Base-by-base conservation (phyloP, 2,797 vertebrate genomes). In the Calcarius lapponicus region DNA sequence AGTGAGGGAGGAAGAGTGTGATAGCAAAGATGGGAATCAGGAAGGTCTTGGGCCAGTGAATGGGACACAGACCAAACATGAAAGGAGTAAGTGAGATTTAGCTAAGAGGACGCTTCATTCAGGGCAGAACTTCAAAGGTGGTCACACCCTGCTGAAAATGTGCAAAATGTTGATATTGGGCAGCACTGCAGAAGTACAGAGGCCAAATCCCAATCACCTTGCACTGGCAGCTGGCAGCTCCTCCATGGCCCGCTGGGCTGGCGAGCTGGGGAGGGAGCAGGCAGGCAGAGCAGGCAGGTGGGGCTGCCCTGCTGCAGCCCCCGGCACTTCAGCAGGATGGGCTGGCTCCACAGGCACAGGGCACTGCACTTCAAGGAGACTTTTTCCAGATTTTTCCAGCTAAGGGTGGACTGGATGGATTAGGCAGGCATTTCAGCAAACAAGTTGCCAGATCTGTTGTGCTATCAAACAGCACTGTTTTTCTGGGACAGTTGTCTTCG, bases 221-320 rank as follows among this genome's bases (percentile, higher is more conserved):
- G 76, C 38, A 2, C 11, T 43, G 64, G 50, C 20, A 70, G 18
- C 69, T 79, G 54, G 57, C 58, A 86, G 60, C n/a, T 53, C 29
- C 38, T 70, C 20, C 3, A 0, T 2, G 56, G 60, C 81, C 87
- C 5, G 8, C 90, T 40, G 69, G 51, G 64, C 36, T 54, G 29
- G 47, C 4, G 12, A n/a, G 58, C 47, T 65, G 74, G 48, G 60
- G 28, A 40, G 60, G 21, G 25, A 47, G 24, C 0, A 2, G 47
- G 19, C 42, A 28, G 60, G 38, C 57, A 64, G 8, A 38, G 28
- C 58, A 56, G 1, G 11, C 36, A 3, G 12, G 48, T 0, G 0
- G 32, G 42, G 48, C 36, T 79, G 66, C 51, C 18, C 24, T 50
- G 56, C 66, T 66, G 80, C 34, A 40, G 7, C 43, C 40, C 31